Evolutionary conservation across 1,140 invertebrate genomes (phyloP), one percentile per base, ranked within the genome.

Genomic region (Wasmannia auropunctata): DNA sequence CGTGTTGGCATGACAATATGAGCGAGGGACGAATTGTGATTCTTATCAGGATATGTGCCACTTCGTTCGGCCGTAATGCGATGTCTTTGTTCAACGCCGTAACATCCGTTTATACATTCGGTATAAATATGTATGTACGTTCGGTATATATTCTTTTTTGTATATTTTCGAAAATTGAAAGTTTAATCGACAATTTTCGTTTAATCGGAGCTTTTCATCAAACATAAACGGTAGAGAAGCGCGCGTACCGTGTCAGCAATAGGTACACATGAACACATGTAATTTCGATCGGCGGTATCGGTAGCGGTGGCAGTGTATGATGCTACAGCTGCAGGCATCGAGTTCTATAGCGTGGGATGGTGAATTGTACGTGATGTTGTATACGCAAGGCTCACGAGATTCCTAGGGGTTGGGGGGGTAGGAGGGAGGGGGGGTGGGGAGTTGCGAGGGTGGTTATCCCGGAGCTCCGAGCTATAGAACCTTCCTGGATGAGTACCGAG

Each of bases 201-300:
- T 34, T 43, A 58, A 74, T 60, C 81, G 72, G 56, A 22, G 34
- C 22, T 19, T 28, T 69, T 34, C 75, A 70, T 62, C 87, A 89
- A 86, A 89, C 77, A 89, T 89, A 89, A 89, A 89, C 84, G 87
- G 81, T 84, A 86, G 88, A 87, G 89, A 81, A 87, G 79, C 80
- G 69, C 79, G 49, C 75, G 67, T 34, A 79, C 56, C 88, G 70
- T 87, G 85, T 88, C 88, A 90, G 89, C 86, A 90, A 93, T 94
- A 60, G 19, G 0, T 54, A 93, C 93, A 94, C 92, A 92, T 93
- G 93, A 93, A 94, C 94, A 93, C 92, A 88, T 94, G 94, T 94
- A 94, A 94, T 94, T 94, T 93, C 93, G 90, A 92, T 85, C 90
- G 91, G 77, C 63, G 86, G 93, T 93, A 94, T 94, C 92, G 88